A percentile compares a stretch with the other conserved stretches of the same genome.
Conservation (phyloP, 2,888 invertebrate genomes). For the Drosophila colorata region DNA sequence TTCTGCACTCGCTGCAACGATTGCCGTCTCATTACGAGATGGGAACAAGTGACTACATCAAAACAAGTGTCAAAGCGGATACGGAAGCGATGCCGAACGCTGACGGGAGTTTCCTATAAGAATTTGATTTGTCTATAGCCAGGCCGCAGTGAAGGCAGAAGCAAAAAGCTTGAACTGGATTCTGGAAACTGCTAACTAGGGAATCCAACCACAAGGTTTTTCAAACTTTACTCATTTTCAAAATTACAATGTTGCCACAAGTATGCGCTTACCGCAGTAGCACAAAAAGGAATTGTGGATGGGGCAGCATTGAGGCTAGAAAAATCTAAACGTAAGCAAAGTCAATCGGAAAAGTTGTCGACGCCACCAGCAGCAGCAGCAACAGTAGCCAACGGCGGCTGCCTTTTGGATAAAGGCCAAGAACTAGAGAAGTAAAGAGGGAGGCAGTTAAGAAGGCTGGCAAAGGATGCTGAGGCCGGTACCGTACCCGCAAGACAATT, state of each 20-base stretch:
- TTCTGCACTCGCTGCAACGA: conserved; percentile 63
- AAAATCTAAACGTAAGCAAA: conserved; percentile 82
- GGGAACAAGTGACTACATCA: conserved; percentile 33
- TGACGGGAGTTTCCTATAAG: conserved; percentile 64
- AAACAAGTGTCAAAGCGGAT: conserved; percentile 80
- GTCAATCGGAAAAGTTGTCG: conserved; percentile 82
- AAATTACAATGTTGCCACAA: conserved; percentile 83
- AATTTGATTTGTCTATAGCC: conserved; percentile 70
- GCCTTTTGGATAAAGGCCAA: conserved; percentile 61
- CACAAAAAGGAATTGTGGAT: conserved; percentile 8
- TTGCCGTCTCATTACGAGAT: conserved; percentile 52
- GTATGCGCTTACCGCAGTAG: conserved; percentile 67
- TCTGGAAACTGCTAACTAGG: conserved; percentile 5
- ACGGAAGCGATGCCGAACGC: conserved; percentile 62
- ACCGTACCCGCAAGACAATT: conserved; percentile 48
- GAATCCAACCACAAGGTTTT: conserved; percentile 71
- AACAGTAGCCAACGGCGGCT: conserved; percentile 29
- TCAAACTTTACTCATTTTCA: conserved; percentile 84
- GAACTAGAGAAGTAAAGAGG: conserved; percentile 2
- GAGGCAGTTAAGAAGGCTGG: not conserved
- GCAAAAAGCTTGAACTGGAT: conserved; percentile 6
- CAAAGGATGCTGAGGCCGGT: conserved; percentile 45
- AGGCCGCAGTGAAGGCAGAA: conserved; percentile 61
- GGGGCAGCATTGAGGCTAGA: conserved; percentile 57
- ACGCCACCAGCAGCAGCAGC: conserved; percentile 46